Evolutionary conservation across 2,113 vertebrate species (phyloP).

Genomic region (Orycteropus afer): DNA sequence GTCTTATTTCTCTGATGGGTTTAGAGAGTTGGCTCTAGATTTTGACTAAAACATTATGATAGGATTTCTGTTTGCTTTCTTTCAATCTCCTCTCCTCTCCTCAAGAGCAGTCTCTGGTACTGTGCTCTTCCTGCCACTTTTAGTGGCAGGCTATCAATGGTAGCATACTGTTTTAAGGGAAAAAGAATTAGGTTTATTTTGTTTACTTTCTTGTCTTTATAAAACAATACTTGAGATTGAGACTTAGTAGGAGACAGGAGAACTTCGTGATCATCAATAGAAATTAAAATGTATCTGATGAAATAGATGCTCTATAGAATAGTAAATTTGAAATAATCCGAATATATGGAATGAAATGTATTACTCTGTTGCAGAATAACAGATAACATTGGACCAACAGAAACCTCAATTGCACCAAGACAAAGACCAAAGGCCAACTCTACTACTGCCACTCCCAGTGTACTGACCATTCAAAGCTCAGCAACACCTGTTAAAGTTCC

Average conservation of each 20-base stretch:
- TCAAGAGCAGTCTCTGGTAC: background rate
- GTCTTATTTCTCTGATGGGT: constrained; percentile 12
- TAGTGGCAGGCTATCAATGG: background rate
- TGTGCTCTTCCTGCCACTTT: background rate
- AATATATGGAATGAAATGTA: background rate
- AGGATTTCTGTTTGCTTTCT: background rate
- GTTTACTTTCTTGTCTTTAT: background rate
- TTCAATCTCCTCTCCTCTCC: background rate
- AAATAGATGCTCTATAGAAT: constrained; percentile 18
- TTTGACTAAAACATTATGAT: background rate
- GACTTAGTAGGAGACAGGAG: background rate
- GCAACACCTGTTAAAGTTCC: constrained; percentile 94
- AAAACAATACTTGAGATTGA: constrained; percentile 2
- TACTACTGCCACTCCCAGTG: constrained; percentile 85
- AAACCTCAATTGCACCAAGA: constrained; percentile 97
- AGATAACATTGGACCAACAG: constrained; percentile 95
- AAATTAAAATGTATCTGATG: constrained; percentile 17
- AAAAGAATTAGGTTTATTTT: background rate
- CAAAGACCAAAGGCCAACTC: constrained; percentile 96
- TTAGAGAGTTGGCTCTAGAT: background rate
- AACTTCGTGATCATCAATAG: background rate
- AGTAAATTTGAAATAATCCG: constrained; percentile 11
- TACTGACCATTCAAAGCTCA: constrained; percentile 91
- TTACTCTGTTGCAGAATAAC: constrained; percentile 90
- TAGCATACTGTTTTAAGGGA: background rate